Base-by-base conservation (phyloP, 2,888 invertebrate genomes). In the Creontiades dilutus region DNA sequence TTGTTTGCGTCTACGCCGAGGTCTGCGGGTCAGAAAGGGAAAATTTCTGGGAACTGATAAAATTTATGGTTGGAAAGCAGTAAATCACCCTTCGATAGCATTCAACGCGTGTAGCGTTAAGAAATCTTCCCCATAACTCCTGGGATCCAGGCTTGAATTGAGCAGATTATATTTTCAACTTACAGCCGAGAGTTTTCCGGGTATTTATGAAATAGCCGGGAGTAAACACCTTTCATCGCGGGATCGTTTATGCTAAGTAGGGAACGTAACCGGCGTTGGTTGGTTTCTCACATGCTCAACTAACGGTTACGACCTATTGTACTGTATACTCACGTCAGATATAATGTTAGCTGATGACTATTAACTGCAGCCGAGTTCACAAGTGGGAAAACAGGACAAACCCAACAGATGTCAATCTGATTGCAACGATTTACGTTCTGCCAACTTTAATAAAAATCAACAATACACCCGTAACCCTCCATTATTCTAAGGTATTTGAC, bases 181-280 rank as follows among this genome's bases (percentile, higher is more conserved):
- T 37, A 37, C 16, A 12, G 12, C 14, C 52, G 52, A 52, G 61
- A n/a, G 61, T 61, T 61, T 61, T n/a, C 61, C 61, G 12, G 19
- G 61, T 61, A 61, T 61, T 61, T 19, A 61, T 61, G 61, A 16
- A 19, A n/a, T 19, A 19, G 19, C 61, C 4, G 19, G n/a, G 19
- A n/a, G 61, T 61, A 61, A 61, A 61, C 61, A 61, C n/a, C n/a
- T 61, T 61, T 19, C 61, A 61, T 61, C 61, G 61, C 14, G 61
- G 61, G 9, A 19, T 9, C 16, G 61, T 61, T 61, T 61, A 61
- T 61, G n/a, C 61, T 61, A 19, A 61, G n/a, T 61, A 61, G 61
- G 61, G 61, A 61, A n/a, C 61, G n/a, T 19, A 61, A 52, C 52
- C 11, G 61, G 61, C 9, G 61, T 37, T 61, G 61, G 16, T 52